Percentiles rank a stretch among this genome's conserved stretches.
Conservation (phyloP, 2,797 vertebrate genomes). For the Sylvia borin region DNA sequence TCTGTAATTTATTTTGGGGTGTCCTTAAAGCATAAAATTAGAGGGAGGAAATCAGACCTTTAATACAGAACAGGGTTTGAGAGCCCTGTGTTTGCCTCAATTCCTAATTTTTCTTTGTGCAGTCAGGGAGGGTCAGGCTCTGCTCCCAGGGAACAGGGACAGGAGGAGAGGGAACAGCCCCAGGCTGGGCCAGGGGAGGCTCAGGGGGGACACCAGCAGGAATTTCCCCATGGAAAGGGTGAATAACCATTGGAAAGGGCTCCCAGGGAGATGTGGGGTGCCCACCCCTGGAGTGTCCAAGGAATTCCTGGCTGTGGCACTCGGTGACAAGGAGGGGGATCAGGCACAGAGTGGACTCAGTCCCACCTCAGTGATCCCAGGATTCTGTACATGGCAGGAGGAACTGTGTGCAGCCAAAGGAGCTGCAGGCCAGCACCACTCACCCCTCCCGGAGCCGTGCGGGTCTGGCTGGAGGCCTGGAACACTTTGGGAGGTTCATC, state of each 20-base stretch:
- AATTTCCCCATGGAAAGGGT: neutral
- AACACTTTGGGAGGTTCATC: slow-evolving; percentile 91
- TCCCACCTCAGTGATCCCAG: neutral
- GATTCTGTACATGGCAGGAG: neutral
- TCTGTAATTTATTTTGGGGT: neutral
- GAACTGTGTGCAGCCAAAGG: neutral
- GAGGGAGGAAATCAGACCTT: neutral
- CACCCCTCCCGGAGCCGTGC: slow-evolving; percentile 90
- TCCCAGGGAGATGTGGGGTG: neutral
- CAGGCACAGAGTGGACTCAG: accelerated
- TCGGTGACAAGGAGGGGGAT: neutral
- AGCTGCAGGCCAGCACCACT: slow-evolving; percentile 50
- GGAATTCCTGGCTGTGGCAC: neutral
- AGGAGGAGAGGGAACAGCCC: neutral
- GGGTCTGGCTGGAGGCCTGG: slow-evolving; percentile 87
- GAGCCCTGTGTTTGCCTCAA: neutral
- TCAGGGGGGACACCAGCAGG: accelerated
- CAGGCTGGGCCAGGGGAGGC: neutral
- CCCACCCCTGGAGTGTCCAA: neutral
- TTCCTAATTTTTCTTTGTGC: neutral
- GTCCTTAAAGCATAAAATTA: neutral
- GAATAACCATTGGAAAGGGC: neutral
- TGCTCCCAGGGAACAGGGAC: neutral
- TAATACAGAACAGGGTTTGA: neutral
- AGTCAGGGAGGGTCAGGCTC: accelerated